phyloP scores from a whole-genome alignment of 2,797 vertebrate species.

The Onychomys arenicola region DNA sequence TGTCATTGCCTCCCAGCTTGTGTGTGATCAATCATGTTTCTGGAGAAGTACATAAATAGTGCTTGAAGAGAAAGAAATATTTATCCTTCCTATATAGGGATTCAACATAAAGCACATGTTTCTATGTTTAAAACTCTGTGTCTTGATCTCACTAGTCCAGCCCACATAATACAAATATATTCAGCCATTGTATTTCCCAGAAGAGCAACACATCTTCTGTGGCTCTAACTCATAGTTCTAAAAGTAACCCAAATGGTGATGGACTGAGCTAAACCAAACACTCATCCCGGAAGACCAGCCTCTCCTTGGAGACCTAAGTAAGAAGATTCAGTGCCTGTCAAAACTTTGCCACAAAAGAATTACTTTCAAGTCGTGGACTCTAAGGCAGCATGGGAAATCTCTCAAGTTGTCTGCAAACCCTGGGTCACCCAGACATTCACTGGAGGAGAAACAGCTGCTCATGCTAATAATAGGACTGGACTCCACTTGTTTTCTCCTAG shows the following conservation, averaged over 20 bases:
- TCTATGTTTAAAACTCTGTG: conserved; percentile 78
- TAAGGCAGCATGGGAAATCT: neutral
- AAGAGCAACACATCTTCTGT: conserved; percentile 82
- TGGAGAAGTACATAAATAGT: conserved; percentile 81
- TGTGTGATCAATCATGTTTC: conserved; percentile 83
- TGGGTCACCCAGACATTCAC: neutral
- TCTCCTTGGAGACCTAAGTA: neutral
- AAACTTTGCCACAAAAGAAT: neutral
- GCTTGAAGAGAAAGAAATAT: conserved; percentile 84
- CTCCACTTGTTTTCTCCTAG: conserved; percentile 17
- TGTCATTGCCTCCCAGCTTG: conserved; percentile 67
- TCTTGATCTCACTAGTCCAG: conserved; percentile 73
- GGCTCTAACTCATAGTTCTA: conserved; percentile 82
- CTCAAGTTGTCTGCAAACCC: neutral
- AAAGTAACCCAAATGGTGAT: conserved; percentile 81
- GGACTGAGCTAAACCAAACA: conserved; percentile 19
- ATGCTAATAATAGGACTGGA: neutral
- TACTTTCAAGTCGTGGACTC: neutral
- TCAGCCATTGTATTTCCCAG: conserved; percentile 80
- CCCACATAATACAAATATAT: conserved; percentile 82
- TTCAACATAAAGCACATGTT: conserved; percentile 82
- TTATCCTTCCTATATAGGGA: conserved; percentile 83
- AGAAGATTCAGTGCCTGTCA: neutral
- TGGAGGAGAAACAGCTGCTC: neutral
- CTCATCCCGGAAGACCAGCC: neutral